Conservation (phyloP, 2,888 invertebrate genomes). For the Thalpophila matura region DNA sequence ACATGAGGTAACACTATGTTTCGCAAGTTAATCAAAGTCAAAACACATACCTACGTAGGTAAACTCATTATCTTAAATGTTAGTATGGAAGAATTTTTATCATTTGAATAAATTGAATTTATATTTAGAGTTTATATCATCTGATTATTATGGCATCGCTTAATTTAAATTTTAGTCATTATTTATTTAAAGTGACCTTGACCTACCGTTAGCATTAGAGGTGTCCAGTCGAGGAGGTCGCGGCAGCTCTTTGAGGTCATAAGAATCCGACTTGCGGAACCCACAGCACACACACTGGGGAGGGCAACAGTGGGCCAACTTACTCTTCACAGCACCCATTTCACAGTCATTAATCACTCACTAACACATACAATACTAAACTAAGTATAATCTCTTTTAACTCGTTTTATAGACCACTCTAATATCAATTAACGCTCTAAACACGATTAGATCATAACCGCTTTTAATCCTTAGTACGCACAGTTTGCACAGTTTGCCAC, state of each 20-base stretch:
- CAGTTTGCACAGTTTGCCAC: constrained; percentile 65
- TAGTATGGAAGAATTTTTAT: constrained; percentile 31
- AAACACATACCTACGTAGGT: constrained; percentile 18
- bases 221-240: constrained; percentile 78
- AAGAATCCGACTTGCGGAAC: constrained; percentile 72
- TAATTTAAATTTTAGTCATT: constrained; percentile 14
- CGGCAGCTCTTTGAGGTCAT: constrained; percentile 83
- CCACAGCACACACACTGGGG: constrained; percentile 74
- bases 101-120: constrained; percentile 32
- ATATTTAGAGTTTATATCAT: constrained; percentile 38
- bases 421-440: constrained; percentile 72
- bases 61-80: constrained; percentile 47
- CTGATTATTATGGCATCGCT: constrained; percentile 62
- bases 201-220: constrained; percentile 77
- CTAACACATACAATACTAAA: constrained; percentile 53
- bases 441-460: constrained; percentile 77
- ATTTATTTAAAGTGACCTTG: constrained; percentile 36
- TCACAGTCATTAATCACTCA: constrained; percentile 53
- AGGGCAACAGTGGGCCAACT: constrained; percentile 72
- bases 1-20: constrained; percentile 49
- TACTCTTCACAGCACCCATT: constrained; percentile 85
- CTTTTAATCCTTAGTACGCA: constrained; percentile 63
- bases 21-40: constrained; percentile 28
- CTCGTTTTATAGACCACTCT: constrained; percentile 61
- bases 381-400: constrained; percentile 47